Percentiles rank a stretch among this genome's conserved stretches.
phyloP scores from a whole-genome alignment of 2,113 vertebrate genomes.

The Pluvianellus socialis region DNA sequence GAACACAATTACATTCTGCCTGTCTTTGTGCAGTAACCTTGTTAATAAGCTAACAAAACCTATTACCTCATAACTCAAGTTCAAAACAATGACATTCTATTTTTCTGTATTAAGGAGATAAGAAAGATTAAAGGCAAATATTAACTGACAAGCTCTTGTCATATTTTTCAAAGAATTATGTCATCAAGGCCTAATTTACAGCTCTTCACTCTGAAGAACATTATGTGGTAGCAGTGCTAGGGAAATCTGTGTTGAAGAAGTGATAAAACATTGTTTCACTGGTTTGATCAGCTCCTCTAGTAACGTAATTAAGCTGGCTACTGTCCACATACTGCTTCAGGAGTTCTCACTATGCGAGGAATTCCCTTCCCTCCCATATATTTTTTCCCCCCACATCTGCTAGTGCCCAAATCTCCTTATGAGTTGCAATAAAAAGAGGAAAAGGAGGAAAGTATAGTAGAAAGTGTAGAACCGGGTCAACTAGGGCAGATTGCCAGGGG shows the following conservation, averaged over 20 bases:
- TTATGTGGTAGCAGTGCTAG: not conserved
- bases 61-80: not conserved
- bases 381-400: not conserved
- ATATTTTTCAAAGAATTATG: not conserved
- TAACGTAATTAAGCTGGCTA: not conserved
- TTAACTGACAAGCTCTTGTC: not conserved
- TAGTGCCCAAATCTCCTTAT: not conserved
- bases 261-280: not conserved
- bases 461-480: not conserved
- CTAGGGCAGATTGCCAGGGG: not conserved
- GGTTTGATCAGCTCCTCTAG: not conserved
- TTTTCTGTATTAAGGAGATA: not conserved
- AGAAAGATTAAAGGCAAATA: not conserved
- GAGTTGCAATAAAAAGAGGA: not conserved
- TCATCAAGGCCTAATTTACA: not conserved
- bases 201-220: not conserved
- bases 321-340: not conserved
- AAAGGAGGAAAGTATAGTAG: not conserved
- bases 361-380: not conserved
- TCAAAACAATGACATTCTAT: not conserved
- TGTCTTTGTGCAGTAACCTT: not conserved
- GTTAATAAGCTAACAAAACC: not conserved
- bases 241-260: not conserved
- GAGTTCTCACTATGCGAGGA: not conserved
- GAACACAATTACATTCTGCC: not conserved